These are phyloP conservation scores for Heliconius aoede DNA, from an alignment of 2,888 invertebrate genomes.

Conservation along the genomic window DNA sequence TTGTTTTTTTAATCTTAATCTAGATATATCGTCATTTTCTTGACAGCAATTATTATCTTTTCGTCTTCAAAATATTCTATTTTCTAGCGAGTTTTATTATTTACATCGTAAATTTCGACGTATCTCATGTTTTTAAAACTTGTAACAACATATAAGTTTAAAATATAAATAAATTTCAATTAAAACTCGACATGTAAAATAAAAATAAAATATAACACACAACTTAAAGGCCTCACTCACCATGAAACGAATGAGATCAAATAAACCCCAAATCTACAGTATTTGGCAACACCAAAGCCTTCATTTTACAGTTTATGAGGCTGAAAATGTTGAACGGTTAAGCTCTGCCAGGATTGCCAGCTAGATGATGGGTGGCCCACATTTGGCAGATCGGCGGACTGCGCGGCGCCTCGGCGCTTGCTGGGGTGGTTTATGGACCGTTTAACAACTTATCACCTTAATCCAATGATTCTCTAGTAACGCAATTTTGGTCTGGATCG, in stretches of 20 bases:
- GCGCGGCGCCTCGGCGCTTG: slow-evolving; percentile 67
- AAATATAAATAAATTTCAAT: background rate
- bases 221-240: slow-evolving; percentile 1
- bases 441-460: slow-evolving; percentile 83
- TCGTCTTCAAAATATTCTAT: background rate
- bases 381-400: slow-evolving; percentile 75
- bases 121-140: background rate
- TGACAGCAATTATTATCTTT: background rate
- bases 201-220: background rate
- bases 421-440: slow-evolving; percentile 79
- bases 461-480: slow-evolving; percentile 60
- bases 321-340: slow-evolving; percentile 72
- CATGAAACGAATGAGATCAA: slow-evolving; percentile 23
- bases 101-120: background rate
- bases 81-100: background rate
- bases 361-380: slow-evolving; percentile 71
- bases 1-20: background rate
- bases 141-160: background rate
- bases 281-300: slow-evolving; percentile 51
- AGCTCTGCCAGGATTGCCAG: slow-evolving; percentile 71
- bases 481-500: slow-evolving; percentile 3
- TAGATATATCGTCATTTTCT: background rate
- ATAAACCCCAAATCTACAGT: slow-evolving; percentile 38
- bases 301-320: slow-evolving; percentile 63
- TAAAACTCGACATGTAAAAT: background rate